Evolutionary conservation across 2,888 invertebrate species (phyloP).

Genomic region (Limulus polyphemus): DNA sequence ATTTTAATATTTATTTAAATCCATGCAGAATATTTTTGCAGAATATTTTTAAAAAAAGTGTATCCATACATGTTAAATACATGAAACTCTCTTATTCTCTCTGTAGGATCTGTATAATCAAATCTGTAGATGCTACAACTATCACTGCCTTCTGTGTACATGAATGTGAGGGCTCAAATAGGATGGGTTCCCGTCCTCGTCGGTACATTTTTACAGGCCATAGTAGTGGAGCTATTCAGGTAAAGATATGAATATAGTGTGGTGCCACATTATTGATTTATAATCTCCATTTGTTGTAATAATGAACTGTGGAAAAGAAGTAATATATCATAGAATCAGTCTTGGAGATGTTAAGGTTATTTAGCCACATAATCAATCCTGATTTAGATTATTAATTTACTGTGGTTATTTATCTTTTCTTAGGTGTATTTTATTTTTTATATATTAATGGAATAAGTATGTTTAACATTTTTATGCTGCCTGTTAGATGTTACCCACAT

Average conservation of each 20-base stretch:
- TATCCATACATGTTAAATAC: background rate
- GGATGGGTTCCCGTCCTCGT: slow-evolving; percentile 77
- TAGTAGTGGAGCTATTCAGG: slow-evolving; percentile 76
- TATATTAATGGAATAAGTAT: too few relatives aligned
- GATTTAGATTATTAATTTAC: too few relatives aligned
- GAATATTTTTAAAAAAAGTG: background rate
- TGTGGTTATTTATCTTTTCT: too few relatives aligned
- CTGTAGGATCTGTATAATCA: slow-evolving; percentile 75
- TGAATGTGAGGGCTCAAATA: slow-evolving; percentile 90
- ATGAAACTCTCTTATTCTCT: slow-evolving; percentile 5
- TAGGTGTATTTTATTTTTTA: too few relatives aligned
- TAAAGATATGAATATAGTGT: slow-evolving; percentile 27
- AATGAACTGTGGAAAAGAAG: too few relatives aligned
- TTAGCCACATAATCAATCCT: too few relatives aligned
- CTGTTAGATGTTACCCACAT: too few relatives aligned
- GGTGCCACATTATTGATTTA: too few relatives aligned
- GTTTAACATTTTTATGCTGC: too few relatives aligned
- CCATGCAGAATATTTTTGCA: background rate
- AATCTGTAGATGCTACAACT: slow-evolving; percentile 82
- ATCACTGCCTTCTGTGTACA: slow-evolving; percentile 94
- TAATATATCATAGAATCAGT: too few relatives aligned
- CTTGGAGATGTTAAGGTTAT: too few relatives aligned
- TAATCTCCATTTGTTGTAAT: too few relatives aligned
- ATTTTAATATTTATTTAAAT: background rate
- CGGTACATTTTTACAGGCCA: slow-evolving; percentile 85